These are phyloP conservation scores for Aphelinus atriplicis DNA, from an alignment of 1,140 invertebrate genomes.

Conservation along the genomic window DNA sequence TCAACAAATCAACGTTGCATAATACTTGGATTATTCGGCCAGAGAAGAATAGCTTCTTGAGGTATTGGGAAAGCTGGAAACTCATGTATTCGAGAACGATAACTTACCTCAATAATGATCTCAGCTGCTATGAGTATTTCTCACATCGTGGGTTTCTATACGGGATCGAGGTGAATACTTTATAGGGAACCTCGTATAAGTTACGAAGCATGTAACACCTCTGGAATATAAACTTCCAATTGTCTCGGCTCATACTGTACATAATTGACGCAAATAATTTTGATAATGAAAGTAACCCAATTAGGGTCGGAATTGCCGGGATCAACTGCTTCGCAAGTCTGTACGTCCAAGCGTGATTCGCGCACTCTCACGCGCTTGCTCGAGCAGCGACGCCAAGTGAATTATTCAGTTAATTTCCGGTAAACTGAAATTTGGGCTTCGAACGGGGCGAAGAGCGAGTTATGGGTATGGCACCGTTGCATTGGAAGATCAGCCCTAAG, in stretches of 20 bases:
- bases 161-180: no score
- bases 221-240: no score
- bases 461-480: slow-evolving; percentile 46
- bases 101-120: no score
- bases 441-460: slow-evolving; percentile 43
- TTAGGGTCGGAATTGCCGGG: neutral
- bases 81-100: no score
- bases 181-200: no score
- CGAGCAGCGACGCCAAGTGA: slow-evolving; percentile 37
- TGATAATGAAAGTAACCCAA: slow-evolving; percentile 7
- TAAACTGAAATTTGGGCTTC: slow-evolving; percentile 55
- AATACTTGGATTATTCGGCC: no score
- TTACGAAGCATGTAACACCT: no score
- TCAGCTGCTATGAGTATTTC: no score
- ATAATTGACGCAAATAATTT: slow-evolving; percentile 29
- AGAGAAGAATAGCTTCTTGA: no score
- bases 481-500: slow-evolving; percentile 62
- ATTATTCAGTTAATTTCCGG: slow-evolving; percentile 65
- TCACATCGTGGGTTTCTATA: no score
- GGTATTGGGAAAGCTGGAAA: no score
- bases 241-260: neutral
- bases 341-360: neutral
- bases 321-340: neutral
- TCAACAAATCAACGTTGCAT: no score
- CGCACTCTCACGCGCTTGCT: neutral